A percentile compares a stretch with the other conserved stretches of the same genome.
These are phyloP conservation scores for Eunapius fragilis DNA, from an alignment of 37 sponge, comb jelly and placozoan species.

Conservation along the genomic window DNA sequence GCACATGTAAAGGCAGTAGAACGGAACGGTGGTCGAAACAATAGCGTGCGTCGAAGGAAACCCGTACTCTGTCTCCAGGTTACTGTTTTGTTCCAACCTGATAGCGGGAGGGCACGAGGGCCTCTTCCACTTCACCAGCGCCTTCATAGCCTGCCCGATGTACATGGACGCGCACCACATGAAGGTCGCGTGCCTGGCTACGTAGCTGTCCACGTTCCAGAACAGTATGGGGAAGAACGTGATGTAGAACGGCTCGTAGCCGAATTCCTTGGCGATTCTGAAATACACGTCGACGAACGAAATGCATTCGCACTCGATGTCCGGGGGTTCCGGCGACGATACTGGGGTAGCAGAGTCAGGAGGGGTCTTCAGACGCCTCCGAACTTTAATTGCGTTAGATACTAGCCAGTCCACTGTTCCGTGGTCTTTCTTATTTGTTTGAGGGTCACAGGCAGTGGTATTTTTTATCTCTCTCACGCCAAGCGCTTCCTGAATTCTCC, in stretches of 20 bases:
- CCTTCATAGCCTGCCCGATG: conserved; percentile 86
- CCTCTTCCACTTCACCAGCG: conserved; percentile 51
- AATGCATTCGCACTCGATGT: conserved; percentile 30
- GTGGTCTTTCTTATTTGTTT: no score
- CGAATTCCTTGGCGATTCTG: conserved; percentile 75
- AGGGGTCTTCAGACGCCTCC: background rate
- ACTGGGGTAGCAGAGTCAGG: background rate
- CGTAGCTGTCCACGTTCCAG: conserved; percentile 77
- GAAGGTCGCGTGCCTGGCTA: conserved; percentile 45
- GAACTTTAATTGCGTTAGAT: background rate
- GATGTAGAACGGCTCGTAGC: conserved; percentile 93
- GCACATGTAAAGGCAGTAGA: conserved; percentile 47
- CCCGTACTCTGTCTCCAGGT: conserved; percentile 83
- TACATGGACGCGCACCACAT: conserved; percentile 90
- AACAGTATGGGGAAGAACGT: conserved; percentile 60
- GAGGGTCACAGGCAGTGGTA: no score
- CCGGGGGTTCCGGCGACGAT: background rate
- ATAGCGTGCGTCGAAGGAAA: conserved; percentile 95
- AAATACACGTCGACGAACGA: conserved; percentile 77
- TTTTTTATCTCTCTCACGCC: conserved; percentile 24
- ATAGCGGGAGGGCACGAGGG: conserved; percentile 80
- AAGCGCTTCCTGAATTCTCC: conserved; percentile 53
- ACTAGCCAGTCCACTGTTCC: background rate
- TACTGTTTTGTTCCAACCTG: conserved; percentile 66
- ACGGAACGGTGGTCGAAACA: conserved; percentile 76